A percentile compares a stretch with the other conserved stretches of the same genome.
These are phyloP conservation scores for Raja brachyura DNA, from an alignment of 2,113 vertebrate genomes.

Conservation along the genomic window DNA sequence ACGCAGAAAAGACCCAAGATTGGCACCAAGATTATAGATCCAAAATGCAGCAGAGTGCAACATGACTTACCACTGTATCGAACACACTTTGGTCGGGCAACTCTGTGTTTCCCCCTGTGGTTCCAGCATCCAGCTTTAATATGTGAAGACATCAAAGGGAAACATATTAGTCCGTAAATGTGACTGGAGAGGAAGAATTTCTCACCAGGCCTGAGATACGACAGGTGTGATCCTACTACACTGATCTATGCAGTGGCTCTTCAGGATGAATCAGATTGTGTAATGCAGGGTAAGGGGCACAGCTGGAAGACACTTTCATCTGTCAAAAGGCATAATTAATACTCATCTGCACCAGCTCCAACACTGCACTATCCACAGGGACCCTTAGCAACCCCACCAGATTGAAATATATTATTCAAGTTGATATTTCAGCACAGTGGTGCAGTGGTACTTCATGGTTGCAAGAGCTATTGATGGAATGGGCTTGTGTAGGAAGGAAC, in stretches of 20 bases:
- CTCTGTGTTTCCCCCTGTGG: slow-evolving; percentile 64
- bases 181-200: not conserved
- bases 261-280: not conserved
- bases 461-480: too few species aligned
- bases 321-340: not conserved
- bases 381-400: not conserved
- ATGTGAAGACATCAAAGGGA: slow-evolving; percentile 36
- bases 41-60: not conserved
- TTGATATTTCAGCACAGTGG: too few species aligned
- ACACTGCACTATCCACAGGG: not conserved
- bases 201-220: not conserved
- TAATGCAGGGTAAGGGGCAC: not conserved
- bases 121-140: slow-evolving; percentile 54
- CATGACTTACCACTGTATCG: slow-evolving; percentile 69
- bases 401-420: too few species aligned
- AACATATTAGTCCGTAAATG: not conserved
- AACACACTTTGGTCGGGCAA: slow-evolving; percentile 54
- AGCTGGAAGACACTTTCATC: not conserved
- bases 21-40: not conserved
- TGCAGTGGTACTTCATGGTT: too few species aligned
- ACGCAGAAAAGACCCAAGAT: not conserved
- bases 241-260: not conserved
- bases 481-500: too few species aligned
- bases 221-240: not conserved
- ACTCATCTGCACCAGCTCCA: slow-evolving; percentile 7